Base-by-base conservation (phyloP, 2,888 invertebrate species). In the Noctuana brunneofusca region DNA sequence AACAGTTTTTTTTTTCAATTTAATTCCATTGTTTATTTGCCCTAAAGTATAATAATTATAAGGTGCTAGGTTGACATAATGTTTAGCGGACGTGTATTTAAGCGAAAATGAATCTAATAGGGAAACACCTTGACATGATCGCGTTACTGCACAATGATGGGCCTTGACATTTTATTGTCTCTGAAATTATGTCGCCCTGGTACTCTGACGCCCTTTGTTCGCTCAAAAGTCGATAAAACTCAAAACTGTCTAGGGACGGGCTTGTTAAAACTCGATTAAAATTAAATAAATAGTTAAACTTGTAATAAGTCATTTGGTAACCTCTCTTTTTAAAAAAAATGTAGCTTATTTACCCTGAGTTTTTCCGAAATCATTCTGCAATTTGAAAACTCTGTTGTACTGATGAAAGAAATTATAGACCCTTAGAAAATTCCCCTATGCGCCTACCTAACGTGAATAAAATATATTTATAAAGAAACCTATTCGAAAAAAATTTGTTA, bases 121-220 rank as follows among this genome's bases (percentile, higher is more conserved):
- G 84, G 81, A 84, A 84, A 79, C 69, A 69, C 85, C 85, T 86
- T 86, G 85, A 85, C 86, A 86, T 71, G 69, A 68, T 78, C 80
- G 73, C 66, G 64, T 65, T 66, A 68, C 64, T 35, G 48, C 32
- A 52, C 38, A 52, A 24, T 52, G 41, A 59, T 52, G 41, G 59
- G n/a, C 59, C 59, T 59, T 59, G 59, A 52, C 59, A 59, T 30
- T 52, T 52, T 59, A 59, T 59, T 59, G 59, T 59, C 59, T 59
- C 43, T 59, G 50, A 59, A 59, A 59, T 22, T 59, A 52, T 59
- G 59, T 43, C 30, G 22, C 43, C 58, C 59, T 59, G 24, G 59
- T 59, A 52, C 30, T 22, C 30, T 30, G 16, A 30, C 24, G 35
- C 43, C 41, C 30, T 43, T 50, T 30, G 30, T 50, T 50, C 35